Base-by-base conservation (phyloP, 1,140 invertebrate species). In the Mylabris phalerata region DNA sequence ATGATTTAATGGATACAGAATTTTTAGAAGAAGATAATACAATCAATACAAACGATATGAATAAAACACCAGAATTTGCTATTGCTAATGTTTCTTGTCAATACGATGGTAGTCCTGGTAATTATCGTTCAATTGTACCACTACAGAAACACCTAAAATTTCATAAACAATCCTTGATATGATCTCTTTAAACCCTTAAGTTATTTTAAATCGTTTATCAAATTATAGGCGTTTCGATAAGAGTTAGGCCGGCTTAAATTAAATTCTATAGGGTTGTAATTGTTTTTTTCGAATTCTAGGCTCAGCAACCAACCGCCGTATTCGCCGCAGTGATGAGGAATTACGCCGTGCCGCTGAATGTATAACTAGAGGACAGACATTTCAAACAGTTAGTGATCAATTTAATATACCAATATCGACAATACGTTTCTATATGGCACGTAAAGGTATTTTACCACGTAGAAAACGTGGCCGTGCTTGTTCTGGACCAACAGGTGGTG, bases 401-500 rank as follows among this genome's bases (percentile, higher is more conserved):
- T 90, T 88, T 70, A 88, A 88, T 67, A 90, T 89, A 73, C 87
- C 87, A 47, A 89, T 89, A 60, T 89, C 86, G n/a, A 90, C 88
- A 50, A 89, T 89, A 71, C 81, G 82, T 73, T 89, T 90, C 72
- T 89, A 89, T 73, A 89, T 89, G 88, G 88, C 87, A 25, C 77
- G 88, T 55, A 89, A 89, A 72, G 88, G 88, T 4, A 89, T 89
- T 57, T 70, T 90, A 49, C 87, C 87, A 24, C 80, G 82, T 65
- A 79, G 88, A 61, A 85, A 88, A 68, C 79, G 88, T 13, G 88
- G 88, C 9, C 75, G 81, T 55, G 78, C 73, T 25, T 71, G 73
- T 61, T 60, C 71, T 25, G 66, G 70, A n/a, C 1, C 79, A 1
- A 59, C 65, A 59, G 51, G 63, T 40, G 52, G 50, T 44, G 19